Percentiles rank a stretch among this genome's conserved stretches.
These are phyloP conservation scores for Endotricha flammealis DNA, from an alignment of 2,888 invertebrate species.

Conservation along the genomic window DNA sequence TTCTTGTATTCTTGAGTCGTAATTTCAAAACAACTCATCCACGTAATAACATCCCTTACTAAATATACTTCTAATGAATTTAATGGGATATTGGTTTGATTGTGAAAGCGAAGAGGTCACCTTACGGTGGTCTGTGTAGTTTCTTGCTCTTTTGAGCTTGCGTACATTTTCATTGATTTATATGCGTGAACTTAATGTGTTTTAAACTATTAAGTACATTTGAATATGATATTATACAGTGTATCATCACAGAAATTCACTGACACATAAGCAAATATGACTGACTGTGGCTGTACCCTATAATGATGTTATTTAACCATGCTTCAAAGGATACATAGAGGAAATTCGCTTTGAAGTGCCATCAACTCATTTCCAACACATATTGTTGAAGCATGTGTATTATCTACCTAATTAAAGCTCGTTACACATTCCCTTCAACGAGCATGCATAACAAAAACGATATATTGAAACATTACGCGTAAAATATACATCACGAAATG, in stretches of 20 bases:
- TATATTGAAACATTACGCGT: constrained; percentile 6
- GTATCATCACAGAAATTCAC: no score
- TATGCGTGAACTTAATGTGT: no score
- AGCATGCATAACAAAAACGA: constrained; percentile 1
- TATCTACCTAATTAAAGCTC: background rate
- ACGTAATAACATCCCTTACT: no score
- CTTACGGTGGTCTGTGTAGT: no score
- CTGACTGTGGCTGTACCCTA: background rate
- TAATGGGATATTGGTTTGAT: no score
- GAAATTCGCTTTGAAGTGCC: background rate
- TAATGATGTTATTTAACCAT: background rate
- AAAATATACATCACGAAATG: constrained; percentile 13
- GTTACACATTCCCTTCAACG: background rate
- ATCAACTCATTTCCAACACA: background rate
- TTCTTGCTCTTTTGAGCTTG: no score
- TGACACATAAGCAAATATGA: background rate
- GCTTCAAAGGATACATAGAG: background rate
- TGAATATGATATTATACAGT: no score
- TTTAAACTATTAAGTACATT: no score
- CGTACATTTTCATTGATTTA: no score
- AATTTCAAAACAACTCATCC: no score
- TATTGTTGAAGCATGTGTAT: background rate
- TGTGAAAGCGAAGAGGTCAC: no score
- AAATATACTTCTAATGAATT: no score
- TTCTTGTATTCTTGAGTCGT: background rate